A percentile compares a stretch with the other conserved stretches of the same genome.
phyloP scores from a whole-genome alignment of 2,888 invertebrate species.

The Mechanitis mazaeus region DNA sequence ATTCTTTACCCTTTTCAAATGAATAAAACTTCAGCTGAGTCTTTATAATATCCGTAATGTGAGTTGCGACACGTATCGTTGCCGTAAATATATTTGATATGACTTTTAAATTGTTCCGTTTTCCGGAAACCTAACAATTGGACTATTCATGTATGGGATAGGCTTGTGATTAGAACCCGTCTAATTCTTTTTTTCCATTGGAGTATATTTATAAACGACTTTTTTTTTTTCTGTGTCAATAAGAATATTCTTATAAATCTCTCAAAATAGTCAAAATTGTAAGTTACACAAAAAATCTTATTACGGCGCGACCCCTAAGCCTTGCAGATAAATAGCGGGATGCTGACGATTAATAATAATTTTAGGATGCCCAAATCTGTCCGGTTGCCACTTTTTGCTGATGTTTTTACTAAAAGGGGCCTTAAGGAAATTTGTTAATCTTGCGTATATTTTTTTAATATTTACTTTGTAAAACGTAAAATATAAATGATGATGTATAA shows the following conservation, averaged over 20 bases:
- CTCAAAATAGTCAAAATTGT: constrained; percentile 11
- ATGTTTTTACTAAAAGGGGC: constrained; percentile 34
- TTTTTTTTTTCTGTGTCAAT: neutral
- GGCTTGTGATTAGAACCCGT: too few species aligned
- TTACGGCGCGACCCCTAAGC: constrained; percentile 57
- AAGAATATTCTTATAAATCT: neutral
- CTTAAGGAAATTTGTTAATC: constrained; percentile 57
- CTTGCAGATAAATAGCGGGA: constrained; percentile 64
- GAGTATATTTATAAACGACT: too few species aligned
- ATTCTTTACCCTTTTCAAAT: too few species aligned
- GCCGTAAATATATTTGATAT: too few species aligned
- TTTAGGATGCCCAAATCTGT: constrained; percentile 60
- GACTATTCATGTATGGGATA: too few species aligned
- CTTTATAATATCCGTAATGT: too few species aligned
- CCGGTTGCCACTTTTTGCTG: constrained; percentile 43
- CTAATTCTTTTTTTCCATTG: too few species aligned
- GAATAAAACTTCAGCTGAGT: too few species aligned
- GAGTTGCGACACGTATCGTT: too few species aligned
- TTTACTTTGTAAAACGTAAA: constrained; percentile 4
- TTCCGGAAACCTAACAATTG: too few species aligned
- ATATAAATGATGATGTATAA: constrained; percentile 5
- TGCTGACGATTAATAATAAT: constrained; percentile 71
- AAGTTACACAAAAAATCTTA: constrained; percentile 58
- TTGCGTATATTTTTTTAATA: constrained; percentile 10
- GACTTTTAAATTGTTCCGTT: too few species aligned